Percentiles rank a stretch among this genome's conserved stretches.
Conservation (phyloP, 2,888 invertebrate genomes). For the Chironomus tentans region DNA sequence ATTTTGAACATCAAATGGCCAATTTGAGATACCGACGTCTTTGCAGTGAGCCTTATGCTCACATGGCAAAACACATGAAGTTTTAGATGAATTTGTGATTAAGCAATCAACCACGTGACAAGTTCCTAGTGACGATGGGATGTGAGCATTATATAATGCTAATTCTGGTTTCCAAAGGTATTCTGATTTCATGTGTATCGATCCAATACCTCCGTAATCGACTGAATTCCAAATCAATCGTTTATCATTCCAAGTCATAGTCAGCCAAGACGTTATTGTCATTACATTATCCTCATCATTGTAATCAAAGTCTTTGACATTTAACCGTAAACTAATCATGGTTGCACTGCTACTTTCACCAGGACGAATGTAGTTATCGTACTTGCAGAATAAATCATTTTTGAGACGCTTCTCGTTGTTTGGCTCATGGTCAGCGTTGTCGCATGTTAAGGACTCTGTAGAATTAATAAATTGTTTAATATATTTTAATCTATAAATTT, state of each 20-base stretch:
- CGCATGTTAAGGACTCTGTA: background rate
- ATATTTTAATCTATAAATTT: no score
- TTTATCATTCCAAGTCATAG: background rate
- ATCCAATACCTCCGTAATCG: background rate
- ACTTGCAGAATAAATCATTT: slow-evolving; percentile 4
- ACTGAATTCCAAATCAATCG: slow-evolving; percentile 3
- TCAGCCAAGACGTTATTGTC: slow-evolving; percentile 2
- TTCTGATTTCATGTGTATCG: background rate
- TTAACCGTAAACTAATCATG: background rate
- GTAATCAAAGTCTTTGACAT: slow-evolving; percentile 16
- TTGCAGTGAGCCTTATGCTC: slow-evolving; percentile 39
- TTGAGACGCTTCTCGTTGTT: background rate
- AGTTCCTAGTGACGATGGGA: background rate
- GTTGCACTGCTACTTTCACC: background rate
- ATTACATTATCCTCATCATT: background rate
- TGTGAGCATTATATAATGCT: slow-evolving; percentile 10
- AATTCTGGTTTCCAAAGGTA: slow-evolving; percentile 16
- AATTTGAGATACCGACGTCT: slow-evolving; percentile 47
- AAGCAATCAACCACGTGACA: slow-evolving; percentile 9
- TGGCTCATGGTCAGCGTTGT: background rate
- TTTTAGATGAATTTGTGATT: background rate
- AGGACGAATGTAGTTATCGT: slow-evolving; percentile 11
- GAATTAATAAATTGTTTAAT: no score
- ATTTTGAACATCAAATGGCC: slow-evolving; percentile 59
- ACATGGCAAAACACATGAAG: slow-evolving; percentile 12